Evolutionary conservation across 2,797 vertebrate genomes (phyloP).

Genomic region (Triplophysa yarkandensis): DNA sequence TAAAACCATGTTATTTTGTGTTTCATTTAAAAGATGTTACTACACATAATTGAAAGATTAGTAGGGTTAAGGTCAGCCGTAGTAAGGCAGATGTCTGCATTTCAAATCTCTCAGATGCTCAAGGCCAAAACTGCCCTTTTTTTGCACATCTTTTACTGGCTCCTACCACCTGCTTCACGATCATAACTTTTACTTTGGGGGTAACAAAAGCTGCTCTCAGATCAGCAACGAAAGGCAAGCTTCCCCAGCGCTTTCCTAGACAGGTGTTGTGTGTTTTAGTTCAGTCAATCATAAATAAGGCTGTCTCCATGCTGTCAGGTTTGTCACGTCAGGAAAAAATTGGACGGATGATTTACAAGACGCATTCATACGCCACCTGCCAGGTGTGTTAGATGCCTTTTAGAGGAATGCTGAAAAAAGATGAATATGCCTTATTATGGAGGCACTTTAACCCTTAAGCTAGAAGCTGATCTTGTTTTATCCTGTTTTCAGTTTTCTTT

Average conservation of each 20-base stretch:
- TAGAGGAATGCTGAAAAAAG: conserved; percentile 42
- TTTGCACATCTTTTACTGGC: conserved; percentile 19
- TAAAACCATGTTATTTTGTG: conserved; percentile 10
- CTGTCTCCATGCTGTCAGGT: conserved; percentile 54
- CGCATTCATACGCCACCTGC: conserved; percentile 33
- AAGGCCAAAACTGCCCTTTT: conserved; percentile 15
- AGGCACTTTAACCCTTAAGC: conserved; percentile 34
- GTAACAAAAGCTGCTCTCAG: conserved; percentile 24
- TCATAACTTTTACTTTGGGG: conserved; percentile 10
- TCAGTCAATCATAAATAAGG: conserved; percentile 57
- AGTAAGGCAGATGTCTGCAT: conserved; percentile 8
- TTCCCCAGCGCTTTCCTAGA: conserved; percentile 32
- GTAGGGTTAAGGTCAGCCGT: not conserved
- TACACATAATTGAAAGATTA: conserved; percentile 1
- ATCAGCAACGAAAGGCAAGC: conserved; percentile 22
- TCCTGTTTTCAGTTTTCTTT: conserved; percentile 31
- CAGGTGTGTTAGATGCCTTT: conserved; percentile 52
- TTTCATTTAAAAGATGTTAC: not conserved
- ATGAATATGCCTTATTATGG: conserved; percentile 31
- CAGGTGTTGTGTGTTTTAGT: conserved; percentile 46
- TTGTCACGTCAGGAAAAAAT: conserved; percentile 34
- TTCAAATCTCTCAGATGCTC: conserved; percentile 15
- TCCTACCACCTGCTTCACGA: conserved; percentile 27
- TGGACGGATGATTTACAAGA: conserved; percentile 53
- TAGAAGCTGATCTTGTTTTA: conserved; percentile 44